phyloP scores from a whole-genome alignment of 2,797 vertebrate species.

The Sphenopsis melanotis region DNA sequence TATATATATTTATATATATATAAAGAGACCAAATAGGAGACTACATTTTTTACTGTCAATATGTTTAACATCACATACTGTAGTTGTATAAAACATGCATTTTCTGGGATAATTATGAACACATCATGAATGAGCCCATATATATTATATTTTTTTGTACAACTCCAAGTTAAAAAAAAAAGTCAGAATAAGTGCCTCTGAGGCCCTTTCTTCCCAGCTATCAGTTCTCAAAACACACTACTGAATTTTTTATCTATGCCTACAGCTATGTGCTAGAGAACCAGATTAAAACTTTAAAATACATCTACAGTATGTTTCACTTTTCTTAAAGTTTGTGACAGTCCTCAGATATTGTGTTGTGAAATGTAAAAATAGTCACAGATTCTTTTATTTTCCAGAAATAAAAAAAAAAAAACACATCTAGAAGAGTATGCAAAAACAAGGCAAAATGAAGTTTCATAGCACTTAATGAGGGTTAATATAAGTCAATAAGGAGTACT shows the following conservation, averaged over 20 bases:
- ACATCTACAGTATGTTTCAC: constrained; percentile 81
- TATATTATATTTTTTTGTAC: constrained; percentile 86
- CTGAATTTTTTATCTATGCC: constrained; percentile 76
- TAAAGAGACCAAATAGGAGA: constrained; percentile 70
- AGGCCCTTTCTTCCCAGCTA: constrained; percentile 79
- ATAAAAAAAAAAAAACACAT: constrained; percentile 72
- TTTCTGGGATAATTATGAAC: constrained; percentile 86
- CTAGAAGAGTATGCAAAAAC: constrained; percentile 69
- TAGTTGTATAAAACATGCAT: constrained; percentile 88
- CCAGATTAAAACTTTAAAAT: constrained; percentile 81
- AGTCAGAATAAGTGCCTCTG: constrained; percentile 78
- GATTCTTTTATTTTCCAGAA: constrained; percentile 66
- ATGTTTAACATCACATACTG: constrained; percentile 79
- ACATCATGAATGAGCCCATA: constrained; percentile 86
- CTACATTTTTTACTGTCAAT: constrained; percentile 86
- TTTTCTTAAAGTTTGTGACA: constrained; percentile 74
- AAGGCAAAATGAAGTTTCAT: constrained; percentile 75
- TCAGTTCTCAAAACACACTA: constrained; percentile 75
- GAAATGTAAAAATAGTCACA: constrained; percentile 81
- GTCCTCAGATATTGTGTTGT: constrained; percentile 71
- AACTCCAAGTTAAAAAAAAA: constrained; percentile 83
- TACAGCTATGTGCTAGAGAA: constrained; percentile 76
- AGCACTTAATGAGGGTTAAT: constrained; percentile 78
- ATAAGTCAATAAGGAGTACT: constrained; percentile 69
- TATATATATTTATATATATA: constrained; percentile 38